Base-by-base conservation (phyloP, 2,113 vertebrate genomes). In the Corythornis madagascariensis region DNA sequence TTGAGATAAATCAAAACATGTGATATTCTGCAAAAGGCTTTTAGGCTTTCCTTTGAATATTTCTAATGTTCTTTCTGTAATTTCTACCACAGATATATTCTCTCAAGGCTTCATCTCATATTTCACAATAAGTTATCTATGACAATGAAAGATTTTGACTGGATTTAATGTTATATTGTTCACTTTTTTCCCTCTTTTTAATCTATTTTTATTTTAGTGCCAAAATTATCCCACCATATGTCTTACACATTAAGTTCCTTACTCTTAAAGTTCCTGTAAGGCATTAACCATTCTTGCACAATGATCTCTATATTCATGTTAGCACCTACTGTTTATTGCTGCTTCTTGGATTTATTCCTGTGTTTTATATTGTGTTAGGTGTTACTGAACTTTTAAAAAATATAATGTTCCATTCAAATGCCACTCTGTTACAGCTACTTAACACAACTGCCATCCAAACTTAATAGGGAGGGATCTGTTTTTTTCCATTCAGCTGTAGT, bases 1-100 rank as follows among this genome's bases (percentile, higher is more conserved):
- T 90, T 50, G 64, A 94, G 88, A 95, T 89, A 95, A 94, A 97
- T 96, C 94, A 93, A 96, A 96, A 89, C 86, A 94, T 40, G 31
- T 85, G 88, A 83, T 87, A 72, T 33, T 94, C 80, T 70, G 81
- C 83, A 92, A 88, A 94, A 86, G 55, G 80, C 61, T 93, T 92
- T 95, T 92, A 89, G 66, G 92, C 59, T 89, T 93, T 63, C 75
- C 66, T 89, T 80, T 94, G 79, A 90, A 86, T 76, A 80, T 82
- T 90, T 96, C 89, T 95, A 73, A 92, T 77, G 80, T 91, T 91
- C 80, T 81, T 90, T 83, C 80, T 92, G 70, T 90, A 96, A 96
- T 94, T 92, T 95, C 85, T 86, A 81, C 88, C 76, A 35, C 82
- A 95, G 79, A 92, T 87, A 90, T 85, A 95, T 92, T 96, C 86